Conservation (phyloP, 2,888 invertebrate species). For the Orchesella flavescens region DNA sequence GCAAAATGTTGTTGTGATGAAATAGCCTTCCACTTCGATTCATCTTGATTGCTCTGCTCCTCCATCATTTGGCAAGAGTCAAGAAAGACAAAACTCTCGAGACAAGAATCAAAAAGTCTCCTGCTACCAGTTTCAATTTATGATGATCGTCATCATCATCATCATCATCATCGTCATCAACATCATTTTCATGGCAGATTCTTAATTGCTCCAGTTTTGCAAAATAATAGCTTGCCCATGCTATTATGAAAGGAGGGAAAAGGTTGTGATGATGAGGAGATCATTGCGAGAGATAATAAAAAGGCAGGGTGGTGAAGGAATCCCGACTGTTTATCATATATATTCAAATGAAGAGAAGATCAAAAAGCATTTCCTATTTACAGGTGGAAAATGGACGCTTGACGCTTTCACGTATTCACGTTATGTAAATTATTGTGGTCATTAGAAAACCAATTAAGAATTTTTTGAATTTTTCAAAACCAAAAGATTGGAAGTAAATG, state of each 20-base stretch:
- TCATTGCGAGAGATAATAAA: conserved; percentile 48
- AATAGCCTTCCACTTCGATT: neutral
- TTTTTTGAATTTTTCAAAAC: conserved; percentile 7
- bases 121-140: conserved; percentile 44
- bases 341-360: conserved; percentile 19
- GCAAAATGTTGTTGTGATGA: neutral
- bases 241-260: neutral
- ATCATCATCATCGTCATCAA: too few species aligned
- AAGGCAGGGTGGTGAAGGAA: conserved; percentile 30
- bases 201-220: conserved; percentile 66
- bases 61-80: conserved; percentile 54
- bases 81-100: conserved; percentile 17
- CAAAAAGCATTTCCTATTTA: conserved; percentile 14
- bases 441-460: conserved; percentile 27
- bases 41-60: neutral
- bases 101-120: conserved; percentile 17
- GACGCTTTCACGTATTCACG: neutral
- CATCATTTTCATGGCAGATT: conserved; percentile 63
- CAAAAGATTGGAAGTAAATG: neutral
- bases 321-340: conserved; percentile 9
- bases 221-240: conserved; percentile 53
- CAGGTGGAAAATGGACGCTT: neutral
- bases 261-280: too few species aligned
- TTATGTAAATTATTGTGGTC: conserved; percentile 28
- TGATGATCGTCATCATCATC: neutral